Evolutionary conservation across 2,113 vertebrate species (phyloP).

Genomic region (Actinemys pallida): DNA sequence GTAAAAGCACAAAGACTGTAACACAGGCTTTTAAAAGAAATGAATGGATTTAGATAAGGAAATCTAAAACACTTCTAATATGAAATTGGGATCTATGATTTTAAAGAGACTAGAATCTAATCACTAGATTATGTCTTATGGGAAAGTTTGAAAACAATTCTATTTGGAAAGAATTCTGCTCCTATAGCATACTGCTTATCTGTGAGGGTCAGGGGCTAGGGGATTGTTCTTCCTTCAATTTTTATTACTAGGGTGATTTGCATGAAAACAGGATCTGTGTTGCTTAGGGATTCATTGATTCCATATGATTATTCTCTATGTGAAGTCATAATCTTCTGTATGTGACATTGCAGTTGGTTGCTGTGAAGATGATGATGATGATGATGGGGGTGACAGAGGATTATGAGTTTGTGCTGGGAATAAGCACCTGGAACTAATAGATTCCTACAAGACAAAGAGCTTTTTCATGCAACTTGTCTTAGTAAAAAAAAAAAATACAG

Average conservation of each 20-base stretch:
- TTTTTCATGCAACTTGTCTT: background rate
- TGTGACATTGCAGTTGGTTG: background rate
- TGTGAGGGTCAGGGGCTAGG: background rate
- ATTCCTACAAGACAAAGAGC: background rate
- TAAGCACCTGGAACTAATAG: background rate
- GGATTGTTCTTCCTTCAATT: slow-evolving; percentile 40
- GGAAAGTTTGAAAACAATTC: background rate
- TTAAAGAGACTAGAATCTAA: background rate
- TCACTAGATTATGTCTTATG: background rate
- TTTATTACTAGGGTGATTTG: slow-evolving; percentile 58
- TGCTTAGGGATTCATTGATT: background rate
- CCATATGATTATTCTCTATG: slow-evolving; percentile 49
- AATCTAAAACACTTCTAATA: background rate
- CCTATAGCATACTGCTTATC: background rate
- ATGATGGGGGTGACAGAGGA: background rate
- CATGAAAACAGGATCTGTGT: slow-evolving; percentile 45
- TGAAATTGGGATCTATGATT: slow-evolving; percentile 15
- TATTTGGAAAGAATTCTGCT: slow-evolving; percentile 11
- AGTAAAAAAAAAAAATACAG: background rate
- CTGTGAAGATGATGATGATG: background rate
- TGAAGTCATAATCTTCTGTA: slow-evolving; percentile 17
- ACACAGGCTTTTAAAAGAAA: background rate
- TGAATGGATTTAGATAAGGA: background rate
- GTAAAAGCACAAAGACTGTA: background rate
- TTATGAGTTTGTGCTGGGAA: slow-evolving; percentile 27